Evolutionary conservation across 1,140 invertebrate species (phyloP), one percentile per base, ranked within the genome.

Genomic region (Zaprionus nigranus): DNA sequence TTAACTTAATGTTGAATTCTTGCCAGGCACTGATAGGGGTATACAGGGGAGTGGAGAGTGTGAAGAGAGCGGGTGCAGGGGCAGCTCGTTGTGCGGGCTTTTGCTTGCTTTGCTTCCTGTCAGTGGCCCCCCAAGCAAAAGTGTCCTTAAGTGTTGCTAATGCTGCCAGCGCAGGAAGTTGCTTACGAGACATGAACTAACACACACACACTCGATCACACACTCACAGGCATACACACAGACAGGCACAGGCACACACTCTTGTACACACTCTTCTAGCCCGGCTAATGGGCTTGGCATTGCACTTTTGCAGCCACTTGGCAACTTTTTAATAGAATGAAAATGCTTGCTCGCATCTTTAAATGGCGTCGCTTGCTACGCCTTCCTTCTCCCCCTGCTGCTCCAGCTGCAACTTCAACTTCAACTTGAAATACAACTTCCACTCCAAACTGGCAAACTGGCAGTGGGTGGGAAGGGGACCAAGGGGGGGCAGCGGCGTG

Each of bases 281-380:
- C 34, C 26, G 28, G 67, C 67, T 80, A 65, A 88, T 79, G 81
- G 70, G 81, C 84, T 84, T 84, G 82, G 68, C 78, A 79, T 88
- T 77, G 74, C 78, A 80, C 78, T 79, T 73, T 84, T 78, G 68
- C 75, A 81, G 84, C 66, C 77, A 87, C 83, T 87, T 87, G 78
- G 81, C 54, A 87, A 88, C 53, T 78, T 88, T 88, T 90, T 88
- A 88, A 90, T 88, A 90, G 87, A 88, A 88, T 86, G 86, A 88
- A 82, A 87, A 65, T 76, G 81, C 69, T 84, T 76, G 70, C 69
- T 84, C 53, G 56, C 65, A 66, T 82, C 72, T 70, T 76, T 72
- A 65, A 77, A 58, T 51, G 59, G 54, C 72, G 24, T 20, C 36
- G 63, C 38, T 12, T 38, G n/a, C 51, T 6, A 30, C 28, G 17